Percentiles rank a stretch among this genome's conserved stretches.
Evolutionary conservation across 2,888 invertebrate species (phyloP).

Genomic region (Drosophila sordidapex): DNA sequence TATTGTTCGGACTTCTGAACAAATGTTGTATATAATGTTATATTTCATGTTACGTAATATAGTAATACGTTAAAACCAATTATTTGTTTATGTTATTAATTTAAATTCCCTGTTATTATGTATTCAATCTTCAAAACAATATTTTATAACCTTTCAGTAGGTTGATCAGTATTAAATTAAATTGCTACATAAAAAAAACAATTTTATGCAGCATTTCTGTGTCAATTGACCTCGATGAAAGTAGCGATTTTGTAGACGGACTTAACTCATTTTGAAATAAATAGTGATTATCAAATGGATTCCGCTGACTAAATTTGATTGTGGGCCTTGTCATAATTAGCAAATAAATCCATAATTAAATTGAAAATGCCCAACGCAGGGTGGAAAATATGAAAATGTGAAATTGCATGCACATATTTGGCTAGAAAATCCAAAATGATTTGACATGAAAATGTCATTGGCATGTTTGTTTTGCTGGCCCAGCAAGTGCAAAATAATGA

Average conservation of each 20-base stretch:
- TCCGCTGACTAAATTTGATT: conserved; percentile 4
- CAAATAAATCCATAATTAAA: conserved; percentile 63
- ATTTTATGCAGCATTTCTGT: neutral
- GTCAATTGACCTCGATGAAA: neutral
- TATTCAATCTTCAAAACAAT: too few relatives aligned
- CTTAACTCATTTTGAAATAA: neutral
- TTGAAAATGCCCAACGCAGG: conserved; percentile 40
- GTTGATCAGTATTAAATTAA: too few relatives aligned
- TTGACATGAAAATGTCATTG: conserved; percentile 1
- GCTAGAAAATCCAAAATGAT: conserved; percentile 22
- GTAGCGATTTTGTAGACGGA: neutral
- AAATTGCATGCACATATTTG: neutral
- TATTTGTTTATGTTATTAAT: too few relatives aligned
- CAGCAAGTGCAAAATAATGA: conserved; percentile 52
- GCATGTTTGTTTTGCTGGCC: neutral
- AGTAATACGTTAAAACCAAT: too few relatives aligned
- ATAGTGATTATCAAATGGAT: conserved; percentile 2
- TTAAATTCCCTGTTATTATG: too few relatives aligned
- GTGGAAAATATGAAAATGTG: conserved; percentile 14
- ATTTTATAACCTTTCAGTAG: too few relatives aligned
- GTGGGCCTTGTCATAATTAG: conserved; percentile 26
- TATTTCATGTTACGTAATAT: too few relatives aligned
- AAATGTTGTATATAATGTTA: too few relatives aligned
- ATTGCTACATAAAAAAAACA: neutral
- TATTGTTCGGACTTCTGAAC: too few relatives aligned